Base-by-base conservation (phyloP, 2,113 vertebrate genomes). In the Podarcis raffonei region DNA sequence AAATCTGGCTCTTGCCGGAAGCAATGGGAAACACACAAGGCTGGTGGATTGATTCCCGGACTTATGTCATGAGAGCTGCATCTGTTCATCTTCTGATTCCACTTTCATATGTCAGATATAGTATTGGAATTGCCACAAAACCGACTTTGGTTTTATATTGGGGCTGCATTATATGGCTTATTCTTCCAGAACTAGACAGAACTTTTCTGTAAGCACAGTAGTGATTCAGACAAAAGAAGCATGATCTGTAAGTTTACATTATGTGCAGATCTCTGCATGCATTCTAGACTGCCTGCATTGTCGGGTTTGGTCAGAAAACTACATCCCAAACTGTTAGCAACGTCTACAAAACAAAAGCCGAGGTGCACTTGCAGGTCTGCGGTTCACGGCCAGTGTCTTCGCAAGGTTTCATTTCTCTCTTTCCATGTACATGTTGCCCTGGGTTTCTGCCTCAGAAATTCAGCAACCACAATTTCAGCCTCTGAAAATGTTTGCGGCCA, bases 21-120 rank as follows among this genome's bases (percentile, higher is more conserved):
- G 53, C 65, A 69, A 53, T 27, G 20, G n/a, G 66, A 79, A 69
- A 15, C n/a, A 80, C 30, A 80, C 12, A 71, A 20, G 23, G 37
- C 48, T 78, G 37, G 65, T 80, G 85, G 84, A 87, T 23, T 68
- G 42, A 78, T 68, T n/a, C n/a, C n/a, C n/a, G n/a, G n/a, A n/a
- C n/a, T n/a, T 71, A 66, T 53, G 23, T 80, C 66, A 71, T 32
- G 23, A 80, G 39, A 35, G n/a, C 37, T 86, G 65, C 30, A 87
- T 80, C 65, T 80, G 30, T 32, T 80, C 76, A 87, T 35, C 66
- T 37, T 62, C 53, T n/a, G 6, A 69, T 69, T 69, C 12, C 85
- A 79, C 20, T 53, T 83, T 71, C 30, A 48, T 3, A 42, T 83
- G 39, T 30, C 76, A 78, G 35, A 53, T 11, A 77, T 39, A 78